Evolutionary conservation across 2,113 vertebrate species (phyloP).

Genomic region (Melanerpes formicivorus): DNA sequence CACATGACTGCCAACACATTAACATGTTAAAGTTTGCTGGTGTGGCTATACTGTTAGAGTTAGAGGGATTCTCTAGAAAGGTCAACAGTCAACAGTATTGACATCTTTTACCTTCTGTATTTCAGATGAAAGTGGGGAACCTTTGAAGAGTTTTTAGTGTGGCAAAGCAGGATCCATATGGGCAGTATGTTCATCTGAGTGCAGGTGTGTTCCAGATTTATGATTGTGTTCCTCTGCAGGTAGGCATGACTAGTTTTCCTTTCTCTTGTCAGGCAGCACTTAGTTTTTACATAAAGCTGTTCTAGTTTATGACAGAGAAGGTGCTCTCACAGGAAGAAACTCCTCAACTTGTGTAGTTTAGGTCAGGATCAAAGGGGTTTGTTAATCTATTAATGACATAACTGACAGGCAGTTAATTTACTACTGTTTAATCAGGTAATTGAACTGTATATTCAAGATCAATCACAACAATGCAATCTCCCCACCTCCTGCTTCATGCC

Average conservation of each 20-base stretch:
- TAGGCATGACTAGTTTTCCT: not conserved
- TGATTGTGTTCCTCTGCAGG: not conserved
- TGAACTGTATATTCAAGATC: not conserved
- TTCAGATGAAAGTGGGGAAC: not conserved
- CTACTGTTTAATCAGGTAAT: not conserved
- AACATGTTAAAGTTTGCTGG: not conserved
- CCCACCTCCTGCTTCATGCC: too few relatives aligned
- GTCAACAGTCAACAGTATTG: rapidly evolving
- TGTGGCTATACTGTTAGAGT: not conserved
- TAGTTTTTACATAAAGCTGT: not conserved
- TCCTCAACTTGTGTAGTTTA: not conserved
- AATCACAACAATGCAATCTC: not conserved
- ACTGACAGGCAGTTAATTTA: not conserved
- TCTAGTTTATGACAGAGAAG: not conserved
- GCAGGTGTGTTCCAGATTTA: not conserved
- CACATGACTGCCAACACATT: rapidly evolving
- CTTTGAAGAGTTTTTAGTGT: not conserved
- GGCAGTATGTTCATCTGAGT: not conserved
- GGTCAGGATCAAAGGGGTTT: not conserved
- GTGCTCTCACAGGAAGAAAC: not conserved
- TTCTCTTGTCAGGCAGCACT: not conserved
- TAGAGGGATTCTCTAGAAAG: not conserved
- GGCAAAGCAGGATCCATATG: not conserved
- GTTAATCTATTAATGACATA: not conserved
- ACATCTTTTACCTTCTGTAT: rapidly evolving